Base-by-base conservation (phyloP, 1,140 invertebrate genomes). In the Bombus consobrinus region DNA sequence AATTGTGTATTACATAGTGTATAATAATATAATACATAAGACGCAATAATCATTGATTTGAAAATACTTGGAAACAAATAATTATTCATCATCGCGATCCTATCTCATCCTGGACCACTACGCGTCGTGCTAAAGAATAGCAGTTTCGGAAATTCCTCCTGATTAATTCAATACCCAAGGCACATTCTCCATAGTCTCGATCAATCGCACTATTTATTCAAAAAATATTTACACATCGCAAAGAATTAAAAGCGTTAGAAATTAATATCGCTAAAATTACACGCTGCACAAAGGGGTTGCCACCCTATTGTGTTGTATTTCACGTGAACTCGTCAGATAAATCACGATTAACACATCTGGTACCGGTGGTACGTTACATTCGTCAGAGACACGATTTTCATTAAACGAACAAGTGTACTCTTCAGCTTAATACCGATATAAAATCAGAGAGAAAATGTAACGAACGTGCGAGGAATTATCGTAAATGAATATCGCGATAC, bases 301-400 rank as follows among this genome's bases (percentile, higher is more conserved):
- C 39, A 37, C 4, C 28, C 39, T n/a, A 41, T 41, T n/a, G 69
- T n/a, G 25, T 71, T 41, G 37, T 5, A 32, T 57, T 57, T 28
- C 73, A 28, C 53, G 12, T 37, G 74, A 76, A 57, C 41, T 73
- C 71, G 71, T 37, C 25, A 3, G 32, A 76, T 76, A 59, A 76
- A 76, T 76, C 32, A 76, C 1, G 74, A 76, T 76, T 76, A 76
- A 76, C 74, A 57, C 47, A 34, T 57, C 47, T 34, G 73, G 34
- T 25, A 28, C 18, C 25, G 34, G 25, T 76, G 34, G 57, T 76
- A 76, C 47, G 18, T 34, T 41, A 43, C 8, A 32, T 47, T 47
- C 41, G 15, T 73, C 69, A 43, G 25, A 72, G 28, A 18, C 28
- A 12, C 69, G n/a, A 76, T 76, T 59, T 59, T 77, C 75, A 62